Evolutionary conservation across 2,797 vertebrate species (phyloP).

Genomic region (Clarias fuscus): DNA sequence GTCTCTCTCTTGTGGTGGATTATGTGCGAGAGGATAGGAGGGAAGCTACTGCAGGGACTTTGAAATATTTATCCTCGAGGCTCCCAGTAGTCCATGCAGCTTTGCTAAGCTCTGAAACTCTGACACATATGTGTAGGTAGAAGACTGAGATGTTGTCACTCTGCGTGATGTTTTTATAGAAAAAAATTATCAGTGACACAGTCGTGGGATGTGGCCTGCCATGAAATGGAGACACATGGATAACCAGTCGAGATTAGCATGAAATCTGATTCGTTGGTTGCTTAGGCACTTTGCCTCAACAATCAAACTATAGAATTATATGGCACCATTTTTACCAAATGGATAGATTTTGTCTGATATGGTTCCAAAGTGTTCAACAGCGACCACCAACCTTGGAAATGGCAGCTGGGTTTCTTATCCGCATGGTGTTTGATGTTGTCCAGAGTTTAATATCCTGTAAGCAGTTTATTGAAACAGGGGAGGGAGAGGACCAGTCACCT

Average conservation of each 20-base stretch:
- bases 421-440: conserved; percentile 1
- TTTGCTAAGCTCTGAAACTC: conserved; percentile 4
- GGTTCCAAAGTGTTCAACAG: neutral
- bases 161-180: neutral
- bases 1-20: conserved; percentile 18
- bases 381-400: neutral
- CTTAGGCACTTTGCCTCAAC: neutral
- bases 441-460: neutral
- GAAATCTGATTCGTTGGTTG: neutral
- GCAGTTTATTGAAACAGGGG: neutral
- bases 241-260: neutral
- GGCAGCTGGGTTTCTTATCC: neutral
- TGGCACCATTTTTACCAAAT: neutral
- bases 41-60: conserved; percentile 20
- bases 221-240: neutral
- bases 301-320: neutral
- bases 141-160: conserved; percentile 10
- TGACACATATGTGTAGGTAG: neutral
- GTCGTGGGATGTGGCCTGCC: neutral
- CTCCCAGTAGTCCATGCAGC: conserved; percentile 16
- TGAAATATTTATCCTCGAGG: conserved; percentile 31
- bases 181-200: neutral
- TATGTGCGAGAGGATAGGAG: conserved; percentile 29
- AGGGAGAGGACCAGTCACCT: neutral
- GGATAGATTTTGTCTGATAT: neutral